Evolutionary conservation across 1,140 invertebrate species (phyloP), one percentile per base, ranked within the genome.

Genomic region (Limonius californicus): DNA sequence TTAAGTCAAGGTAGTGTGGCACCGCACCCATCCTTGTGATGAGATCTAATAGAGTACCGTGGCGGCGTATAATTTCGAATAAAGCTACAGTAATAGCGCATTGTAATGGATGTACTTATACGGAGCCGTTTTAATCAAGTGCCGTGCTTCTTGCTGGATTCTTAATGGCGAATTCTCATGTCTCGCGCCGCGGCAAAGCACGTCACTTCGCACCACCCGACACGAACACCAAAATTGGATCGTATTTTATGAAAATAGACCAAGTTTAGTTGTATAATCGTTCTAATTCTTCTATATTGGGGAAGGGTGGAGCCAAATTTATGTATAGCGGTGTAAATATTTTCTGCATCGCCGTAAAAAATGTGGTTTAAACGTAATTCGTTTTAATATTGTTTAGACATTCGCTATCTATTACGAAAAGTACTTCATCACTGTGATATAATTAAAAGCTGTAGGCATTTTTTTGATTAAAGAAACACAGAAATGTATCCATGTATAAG

Each of bases 41-140:
- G 55, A 62, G 60, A 62, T 62, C 60, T 57, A 62, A 62, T 62
- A 53, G 39, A 57, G 60, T 45, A 19, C 16, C 20, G n/a, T 62
- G 60, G 60, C 39, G 60, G 54, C 62, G 59, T 65, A 59, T 67
- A 67, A 65, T 67, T 62, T 58, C 56, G 54, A 64, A 67, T 65
- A 62, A 62, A 65, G 63, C 63, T 57, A 64, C 59, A 59, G 62
- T 64, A 59, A 65, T 62, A 59, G 32, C 15, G 27, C 16, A 32
- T 35, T 62, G 66, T 67, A 67, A 67, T 67, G 63, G 60, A 67
- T 67, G 66, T 67, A 67, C 66, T 67, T 67, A 65, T 65, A 65
- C 57, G 42, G 53, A 67, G 50, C 63, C 59, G 66, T 67, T 67
- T 67, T 67, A 67, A 67, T 67, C 66, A 67, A 67, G 66, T 67